phyloP scores from a whole-genome alignment of 1,140 invertebrate species.

The Mamestra configurata region DNA sequence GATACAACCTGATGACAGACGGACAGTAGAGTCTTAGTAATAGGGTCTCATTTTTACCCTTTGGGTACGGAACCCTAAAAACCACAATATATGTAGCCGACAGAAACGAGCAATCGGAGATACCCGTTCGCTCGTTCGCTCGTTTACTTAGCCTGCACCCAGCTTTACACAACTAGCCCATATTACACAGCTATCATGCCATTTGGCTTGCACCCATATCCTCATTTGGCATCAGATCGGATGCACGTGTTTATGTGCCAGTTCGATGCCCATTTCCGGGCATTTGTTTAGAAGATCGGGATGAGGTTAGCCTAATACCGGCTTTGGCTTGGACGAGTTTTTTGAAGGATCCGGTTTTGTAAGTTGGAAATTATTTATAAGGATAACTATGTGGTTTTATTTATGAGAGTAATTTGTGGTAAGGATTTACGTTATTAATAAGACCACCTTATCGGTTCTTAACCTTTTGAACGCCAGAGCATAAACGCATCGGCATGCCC shows the following conservation, averaged over 20 bases:
- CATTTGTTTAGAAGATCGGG: slow-evolving; percentile 14
- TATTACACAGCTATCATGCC: slow-evolving; percentile 3
- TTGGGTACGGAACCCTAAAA: too few relatives aligned
- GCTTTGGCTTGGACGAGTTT: background rate
- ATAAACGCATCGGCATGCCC: too few relatives aligned
- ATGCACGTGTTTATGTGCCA: slow-evolving; percentile 20
- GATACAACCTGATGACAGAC: too few relatives aligned
- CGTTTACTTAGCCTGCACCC: too few relatives aligned
- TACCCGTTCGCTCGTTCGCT: too few relatives aligned
- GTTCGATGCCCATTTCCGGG: slow-evolving; percentile 21
- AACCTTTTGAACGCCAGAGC: too few relatives aligned
- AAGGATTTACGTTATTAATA: background rate
- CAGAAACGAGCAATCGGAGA: too few relatives aligned
- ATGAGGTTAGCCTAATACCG: slow-evolving; percentile 8
- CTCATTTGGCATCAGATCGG: slow-evolving; percentile 32
- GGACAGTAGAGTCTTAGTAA: too few relatives aligned
- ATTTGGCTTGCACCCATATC: slow-evolving; percentile 15
- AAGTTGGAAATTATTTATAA: background rate
- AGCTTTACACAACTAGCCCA: background rate
- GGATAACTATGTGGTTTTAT: background rate
- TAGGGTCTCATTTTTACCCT: too few relatives aligned
- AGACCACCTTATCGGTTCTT: background rate
- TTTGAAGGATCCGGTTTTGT: slow-evolving; percentile 1
- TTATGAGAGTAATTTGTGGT: background rate
- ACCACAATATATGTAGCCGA: too few relatives aligned